Percentiles rank a stretch among this genome's conserved stretches.
phyloP scores from a whole-genome alignment of 2,888 invertebrate genomes.

The Eledone cirrhosa region DNA sequence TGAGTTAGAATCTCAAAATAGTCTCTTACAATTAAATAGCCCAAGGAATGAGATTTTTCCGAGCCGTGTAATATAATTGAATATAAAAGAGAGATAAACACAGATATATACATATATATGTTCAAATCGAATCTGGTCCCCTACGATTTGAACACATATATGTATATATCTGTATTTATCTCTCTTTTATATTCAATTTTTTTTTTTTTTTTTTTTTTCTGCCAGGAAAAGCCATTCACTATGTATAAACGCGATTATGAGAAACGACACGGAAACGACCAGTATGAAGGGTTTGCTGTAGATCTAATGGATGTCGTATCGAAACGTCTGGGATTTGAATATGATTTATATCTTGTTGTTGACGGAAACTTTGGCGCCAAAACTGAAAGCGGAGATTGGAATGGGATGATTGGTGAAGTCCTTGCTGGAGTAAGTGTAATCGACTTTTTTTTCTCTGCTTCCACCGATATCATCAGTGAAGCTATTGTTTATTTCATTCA shows the following conservation, averaged over 20 bases:
- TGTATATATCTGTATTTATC: too few relatives aligned
- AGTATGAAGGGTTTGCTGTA: slow-evolving; percentile 62
- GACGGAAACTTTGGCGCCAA: slow-evolving; percentile 62
- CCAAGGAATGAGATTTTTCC: too few relatives aligned
- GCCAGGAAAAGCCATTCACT: slow-evolving; percentile 59
- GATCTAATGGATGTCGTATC: slow-evolving; percentile 60
- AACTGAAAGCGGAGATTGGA: slow-evolving; percentile 54
- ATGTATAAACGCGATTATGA: slow-evolving; percentile 55
- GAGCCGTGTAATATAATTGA: too few relatives aligned
- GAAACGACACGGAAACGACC: slow-evolving; percentile 49
- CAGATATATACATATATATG: too few relatives aligned
- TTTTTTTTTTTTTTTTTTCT: not conserved
- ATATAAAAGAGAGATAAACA: too few relatives aligned
- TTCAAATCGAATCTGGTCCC: too few relatives aligned
- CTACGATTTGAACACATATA: too few relatives aligned
- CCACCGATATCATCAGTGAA: too few relatives aligned
- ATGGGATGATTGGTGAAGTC: slow-evolving; percentile 65
- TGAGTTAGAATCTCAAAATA: too few relatives aligned
- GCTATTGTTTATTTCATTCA: too few relatives aligned
- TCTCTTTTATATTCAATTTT: not conserved
- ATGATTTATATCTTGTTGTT: slow-evolving; percentile 59
- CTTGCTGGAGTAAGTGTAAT: slow-evolving; percentile 59
- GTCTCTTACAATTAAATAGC: too few relatives aligned
- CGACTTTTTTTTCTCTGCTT: too few relatives aligned
- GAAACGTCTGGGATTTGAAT: slow-evolving; percentile 54